Evolutionary conservation across 2,113 vertebrate genomes (phyloP).

Genomic region (Percopsis transmontana): DNA sequence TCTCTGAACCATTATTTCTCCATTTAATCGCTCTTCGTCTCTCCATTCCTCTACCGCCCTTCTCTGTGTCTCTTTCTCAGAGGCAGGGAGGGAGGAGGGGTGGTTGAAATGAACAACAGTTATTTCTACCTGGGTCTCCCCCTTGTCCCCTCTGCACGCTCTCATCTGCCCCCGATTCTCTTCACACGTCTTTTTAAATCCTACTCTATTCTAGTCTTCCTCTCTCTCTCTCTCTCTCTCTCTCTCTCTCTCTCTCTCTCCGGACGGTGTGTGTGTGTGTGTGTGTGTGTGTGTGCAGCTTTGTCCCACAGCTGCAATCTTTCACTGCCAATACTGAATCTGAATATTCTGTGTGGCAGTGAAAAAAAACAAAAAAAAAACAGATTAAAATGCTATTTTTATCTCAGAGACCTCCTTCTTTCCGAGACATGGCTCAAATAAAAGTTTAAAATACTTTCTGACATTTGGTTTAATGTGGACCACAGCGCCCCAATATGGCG

Average conservation of each 20-base stretch:
- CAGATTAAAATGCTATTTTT: no score
- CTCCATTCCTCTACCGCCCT: no score
- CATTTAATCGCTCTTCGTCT: no score
- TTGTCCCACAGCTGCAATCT: constrained; percentile 23
- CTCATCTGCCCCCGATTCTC: neutral
- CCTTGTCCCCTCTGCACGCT: neutral
- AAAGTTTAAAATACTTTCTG: no score
- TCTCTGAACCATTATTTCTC: no score
- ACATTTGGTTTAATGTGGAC: no score
- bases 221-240: neutral
- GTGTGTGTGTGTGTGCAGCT: neutral
- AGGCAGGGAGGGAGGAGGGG: neutral
- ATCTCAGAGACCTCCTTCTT: no score
- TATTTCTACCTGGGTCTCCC: neutral
- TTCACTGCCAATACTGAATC: neutral
- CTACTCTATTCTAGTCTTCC: neutral
- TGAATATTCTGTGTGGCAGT: no score
- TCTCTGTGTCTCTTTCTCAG: neutral
- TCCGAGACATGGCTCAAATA: no score
- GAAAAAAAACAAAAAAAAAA: no score
- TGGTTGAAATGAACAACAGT: no score
- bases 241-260: neutral
- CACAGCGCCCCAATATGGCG: no score
- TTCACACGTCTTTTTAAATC: neutral
- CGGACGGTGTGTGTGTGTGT: neutral